Base-by-base conservation (phyloP, 2,888 invertebrate genomes). In the Drosophila antonietae region DNA sequence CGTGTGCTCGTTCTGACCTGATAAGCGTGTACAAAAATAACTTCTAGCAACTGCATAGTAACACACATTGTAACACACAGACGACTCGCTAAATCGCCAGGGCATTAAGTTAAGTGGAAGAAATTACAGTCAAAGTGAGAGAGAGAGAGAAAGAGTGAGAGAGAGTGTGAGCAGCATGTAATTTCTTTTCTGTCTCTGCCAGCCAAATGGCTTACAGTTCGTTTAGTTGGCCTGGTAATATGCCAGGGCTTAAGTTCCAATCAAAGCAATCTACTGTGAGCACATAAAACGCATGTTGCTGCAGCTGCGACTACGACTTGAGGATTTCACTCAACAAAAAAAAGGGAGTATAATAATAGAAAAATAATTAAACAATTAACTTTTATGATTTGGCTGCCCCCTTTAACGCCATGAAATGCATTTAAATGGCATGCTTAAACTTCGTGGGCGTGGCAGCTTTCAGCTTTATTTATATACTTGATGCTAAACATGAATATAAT, bases 31-130 rank as follows among this genome's bases (percentile, higher is more conserved):
- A 20, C 44, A 28, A 31, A 46, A 58, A 57, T 47, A 28, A n/a
- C 51, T 8, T 0, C 10, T 37, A 52, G 56, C 47, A 61, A 47
- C 39, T 55, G 31, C 58, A 80, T 64, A 80, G 66, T 60, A 63
- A 61, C 60, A 55, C 47, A 66, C 72, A 68, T 64, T 70, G 67
- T 62, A 55, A n/a, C 10, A 43, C 10, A 18, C 23, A 59, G 37
- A 28, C 49, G 66, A 57, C 15, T 79, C 78, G 68, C 81, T 88
- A 91, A 91, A 88, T 90, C 88, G 83, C 75, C 79, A 46, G 76
- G 83, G 73, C 83, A 91, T 91, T 90, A 90, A 90, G 77, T 91
- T 91, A 90, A 91, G 91, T 91, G 91, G 91, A 91, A 91, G 91
- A 91, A 90, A 91, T 91, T 91, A 91, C 90, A 89, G 80, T 72